phyloP scores from a whole-genome alignment of 1,140 invertebrate species.

The Odontomachus brunneus region DNA sequence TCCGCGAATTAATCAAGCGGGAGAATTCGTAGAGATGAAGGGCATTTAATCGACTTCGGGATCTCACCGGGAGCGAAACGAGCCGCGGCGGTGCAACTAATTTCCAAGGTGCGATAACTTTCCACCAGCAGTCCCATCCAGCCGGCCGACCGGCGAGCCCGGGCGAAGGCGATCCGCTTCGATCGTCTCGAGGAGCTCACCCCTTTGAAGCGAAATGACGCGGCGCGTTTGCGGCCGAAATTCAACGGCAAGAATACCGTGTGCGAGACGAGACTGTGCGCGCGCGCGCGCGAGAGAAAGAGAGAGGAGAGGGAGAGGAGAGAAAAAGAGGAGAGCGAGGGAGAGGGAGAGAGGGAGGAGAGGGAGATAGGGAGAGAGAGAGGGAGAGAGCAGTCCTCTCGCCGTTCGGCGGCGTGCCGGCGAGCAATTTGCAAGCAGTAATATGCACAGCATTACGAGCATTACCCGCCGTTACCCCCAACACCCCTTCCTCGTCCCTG shows the following conservation, averaged over 20 bases:
- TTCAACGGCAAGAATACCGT: not conserved
- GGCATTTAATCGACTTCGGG: slow-evolving; percentile 47
- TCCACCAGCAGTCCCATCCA: not conserved
- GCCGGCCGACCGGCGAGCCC: not conserved
- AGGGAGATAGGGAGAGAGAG: too few species aligned
- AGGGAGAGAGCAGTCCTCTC: too few species aligned
- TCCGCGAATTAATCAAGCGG: slow-evolving; percentile 55
- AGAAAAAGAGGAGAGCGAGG: too few species aligned
- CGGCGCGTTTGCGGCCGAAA: not conserved
- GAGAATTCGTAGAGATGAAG: slow-evolving; percentile 30
- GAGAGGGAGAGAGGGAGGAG: too few species aligned
- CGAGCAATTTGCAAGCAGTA: slow-evolving; percentile 46
- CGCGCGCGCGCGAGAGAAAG: too few species aligned
- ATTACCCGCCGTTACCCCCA: not conserved
- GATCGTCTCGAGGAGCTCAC: not conserved
- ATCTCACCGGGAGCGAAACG: slow-evolving; percentile 22
- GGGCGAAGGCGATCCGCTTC: not conserved
- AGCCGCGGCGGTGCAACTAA: slow-evolving; percentile 34
- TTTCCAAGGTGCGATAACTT: slow-evolving; percentile 39
- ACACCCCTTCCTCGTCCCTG: slow-evolving; percentile 3
- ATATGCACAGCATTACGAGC: slow-evolving; percentile 27
- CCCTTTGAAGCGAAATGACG: not conserved
- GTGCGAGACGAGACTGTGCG: too few species aligned
- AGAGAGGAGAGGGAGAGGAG: too few species aligned
- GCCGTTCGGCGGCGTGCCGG: not conserved